Percentiles rank a stretch among this genome's conserved stretches.
These are phyloP conservation scores for Spilogale gracilis DNA, from an alignment of 2,113 vertebrate genomes.

Conservation along the genomic window DNA sequence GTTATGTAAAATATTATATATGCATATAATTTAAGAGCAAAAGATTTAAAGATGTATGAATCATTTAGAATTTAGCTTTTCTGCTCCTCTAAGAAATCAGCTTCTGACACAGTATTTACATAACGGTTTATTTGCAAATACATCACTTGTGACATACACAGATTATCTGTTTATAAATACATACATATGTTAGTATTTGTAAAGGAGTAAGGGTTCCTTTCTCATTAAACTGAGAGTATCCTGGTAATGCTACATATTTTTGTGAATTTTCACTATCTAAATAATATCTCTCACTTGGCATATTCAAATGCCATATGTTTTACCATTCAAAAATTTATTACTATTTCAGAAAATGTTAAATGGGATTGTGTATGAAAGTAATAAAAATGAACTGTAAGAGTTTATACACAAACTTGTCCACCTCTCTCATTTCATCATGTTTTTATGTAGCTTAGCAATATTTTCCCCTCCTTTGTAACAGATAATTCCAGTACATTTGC, in stretches of 20 bases:
- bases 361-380: conserved; percentile 53
- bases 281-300: conserved; percentile 65
- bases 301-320: conserved; percentile 74
- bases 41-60: neutral
- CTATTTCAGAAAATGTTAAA: conserved; percentile 79
- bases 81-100: conserved; percentile 1
- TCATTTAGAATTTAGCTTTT: neutral
- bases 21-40: neutral
- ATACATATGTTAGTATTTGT: conserved; percentile 54
- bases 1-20: neutral
- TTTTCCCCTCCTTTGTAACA: conserved; percentile 50
- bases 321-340: conserved; percentile 73
- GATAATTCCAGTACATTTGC: conserved; percentile 66
- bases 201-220: conserved; percentile 62
- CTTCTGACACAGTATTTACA: conserved; percentile 7
- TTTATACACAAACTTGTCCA: conserved; percentile 38
- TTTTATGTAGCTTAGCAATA: conserved; percentile 57
- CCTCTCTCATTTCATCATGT: conserved; percentile 62
- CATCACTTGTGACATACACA: conserved; percentile 49
- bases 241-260: conserved; percentile 51
- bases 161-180: conserved; percentile 60
- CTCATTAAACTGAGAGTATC: conserved; percentile 69
- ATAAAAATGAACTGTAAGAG: conserved; percentile 70
- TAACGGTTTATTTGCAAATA: conserved; percentile 69
- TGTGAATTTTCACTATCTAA: conserved; percentile 64